These are phyloP conservation scores for Melanocharis versteri DNA, from an alignment of 2,113 vertebrate species.

Conservation along the genomic window DNA sequence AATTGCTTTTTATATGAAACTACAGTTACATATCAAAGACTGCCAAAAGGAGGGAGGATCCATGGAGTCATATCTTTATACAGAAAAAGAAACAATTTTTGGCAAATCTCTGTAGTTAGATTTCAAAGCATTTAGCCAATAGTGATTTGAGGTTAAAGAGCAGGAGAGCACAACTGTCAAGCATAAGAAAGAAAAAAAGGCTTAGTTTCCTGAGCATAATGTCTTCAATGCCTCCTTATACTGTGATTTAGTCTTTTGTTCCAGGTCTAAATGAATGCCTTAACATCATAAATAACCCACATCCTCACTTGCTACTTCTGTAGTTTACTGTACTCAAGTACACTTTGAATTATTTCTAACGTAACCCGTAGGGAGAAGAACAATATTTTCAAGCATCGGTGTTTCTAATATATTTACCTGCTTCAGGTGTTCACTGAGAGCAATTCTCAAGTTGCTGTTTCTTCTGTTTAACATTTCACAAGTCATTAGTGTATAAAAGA, in stretches of 20 bases:
- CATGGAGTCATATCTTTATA: not conserved
- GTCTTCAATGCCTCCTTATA: not conserved
- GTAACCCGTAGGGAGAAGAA: not conserved
- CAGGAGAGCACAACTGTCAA: not conserved
- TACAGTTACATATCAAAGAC: not conserved
- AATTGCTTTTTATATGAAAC: not conserved
- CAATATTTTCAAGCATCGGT: not conserved
- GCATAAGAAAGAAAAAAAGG: not conserved
- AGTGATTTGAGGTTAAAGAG: not conserved
- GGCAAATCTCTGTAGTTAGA: not conserved
- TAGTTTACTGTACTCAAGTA: not conserved
- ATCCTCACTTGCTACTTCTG: not conserved
- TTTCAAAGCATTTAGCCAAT: not conserved
- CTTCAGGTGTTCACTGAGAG: conserved; percentile 95
- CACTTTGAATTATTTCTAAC: not conserved
- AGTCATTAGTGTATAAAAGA: conserved; percentile 97
- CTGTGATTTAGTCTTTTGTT: not conserved
- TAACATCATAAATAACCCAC: not conserved
- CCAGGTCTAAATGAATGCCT: not conserved
- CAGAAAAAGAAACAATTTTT: not conserved
- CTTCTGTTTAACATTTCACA: conserved; percentile 94
- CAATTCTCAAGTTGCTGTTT: conserved; percentile 91
- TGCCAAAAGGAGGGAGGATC: not conserved
- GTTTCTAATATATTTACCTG: conserved; percentile 77
- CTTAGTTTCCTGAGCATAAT: not conserved